These are phyloP conservation scores for Drosophila fungiperda DNA, from an alignment of 2,888 invertebrate genomes.

Conservation along the genomic window DNA sequence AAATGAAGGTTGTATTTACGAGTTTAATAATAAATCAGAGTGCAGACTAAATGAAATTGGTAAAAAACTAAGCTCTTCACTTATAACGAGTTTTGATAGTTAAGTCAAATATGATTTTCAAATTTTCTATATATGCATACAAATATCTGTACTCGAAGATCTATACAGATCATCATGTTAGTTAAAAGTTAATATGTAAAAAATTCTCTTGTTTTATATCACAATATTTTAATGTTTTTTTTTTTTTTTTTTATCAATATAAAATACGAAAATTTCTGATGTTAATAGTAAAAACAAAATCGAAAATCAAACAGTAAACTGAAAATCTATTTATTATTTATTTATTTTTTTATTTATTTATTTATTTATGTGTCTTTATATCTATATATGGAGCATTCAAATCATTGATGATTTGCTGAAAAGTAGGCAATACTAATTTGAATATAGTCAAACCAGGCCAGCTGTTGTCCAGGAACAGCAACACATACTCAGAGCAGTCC, in stretches of 20 bases:
- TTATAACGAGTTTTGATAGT: not conserved
- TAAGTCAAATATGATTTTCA: not conserved
- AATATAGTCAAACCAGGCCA: not conserved
- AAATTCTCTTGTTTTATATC: not conserved
- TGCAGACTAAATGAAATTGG: not conserved
- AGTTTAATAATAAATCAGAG: not conserved
- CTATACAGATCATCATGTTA: not conserved
- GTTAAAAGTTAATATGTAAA: not conserved
- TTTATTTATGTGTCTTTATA: not conserved
- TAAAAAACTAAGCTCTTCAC: not conserved
- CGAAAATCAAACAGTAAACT: not conserved
- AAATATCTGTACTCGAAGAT: not conserved
- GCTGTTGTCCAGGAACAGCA: not conserved
- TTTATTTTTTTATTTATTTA: no score
- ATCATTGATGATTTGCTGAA: not conserved
- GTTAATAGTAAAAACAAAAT: not conserved
- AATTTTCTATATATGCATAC: not conserved
- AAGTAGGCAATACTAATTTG: constrained; percentile 30
- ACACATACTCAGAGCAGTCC: not conserved
- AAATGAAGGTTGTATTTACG: not conserved
- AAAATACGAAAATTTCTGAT: not conserved
- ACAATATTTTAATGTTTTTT: no score
- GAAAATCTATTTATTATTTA: not conserved
- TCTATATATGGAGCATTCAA: not conserved
- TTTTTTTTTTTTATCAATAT: not conserved